Conservation (phyloP, 2,888 invertebrate species). For the Tetragnatha montana region DNA sequence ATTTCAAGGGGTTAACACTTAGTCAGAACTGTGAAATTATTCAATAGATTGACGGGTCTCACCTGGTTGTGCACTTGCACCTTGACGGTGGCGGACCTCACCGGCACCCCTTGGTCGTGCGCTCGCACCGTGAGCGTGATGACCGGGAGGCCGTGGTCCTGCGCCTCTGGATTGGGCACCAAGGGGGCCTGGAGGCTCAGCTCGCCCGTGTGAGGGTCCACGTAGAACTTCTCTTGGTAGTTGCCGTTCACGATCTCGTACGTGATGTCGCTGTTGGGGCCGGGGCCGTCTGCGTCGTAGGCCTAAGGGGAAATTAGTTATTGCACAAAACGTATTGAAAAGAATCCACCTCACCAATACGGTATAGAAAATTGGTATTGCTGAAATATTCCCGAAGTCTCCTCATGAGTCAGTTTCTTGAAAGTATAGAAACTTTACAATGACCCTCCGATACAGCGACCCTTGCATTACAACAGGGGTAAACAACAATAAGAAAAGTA, state of each 20-base stretch:
- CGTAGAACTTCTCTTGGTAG: constrained; percentile 75
- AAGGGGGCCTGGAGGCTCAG: constrained; percentile 73
- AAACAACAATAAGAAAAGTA: no score
- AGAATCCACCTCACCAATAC: no score
- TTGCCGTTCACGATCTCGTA: constrained; percentile 75
- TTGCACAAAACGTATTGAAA: neutral
- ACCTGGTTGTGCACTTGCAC: constrained; percentile 72
- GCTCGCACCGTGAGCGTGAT: constrained; percentile 72
- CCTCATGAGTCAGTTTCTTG: no score
- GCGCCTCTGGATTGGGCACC: constrained; percentile 39
- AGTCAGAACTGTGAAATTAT: no score
- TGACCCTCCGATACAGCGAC: no score
- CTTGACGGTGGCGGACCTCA: constrained; percentile 68
- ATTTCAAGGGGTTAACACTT: no score
- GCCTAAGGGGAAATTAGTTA: constrained; percentile 79
- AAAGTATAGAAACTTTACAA: no score
- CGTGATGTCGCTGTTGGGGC: constrained; percentile 75
- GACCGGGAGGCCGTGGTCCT: constrained; percentile 64
- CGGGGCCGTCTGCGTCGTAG: constrained; percentile 76
- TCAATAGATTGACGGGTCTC: no score
- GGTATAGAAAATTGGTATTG: no score
- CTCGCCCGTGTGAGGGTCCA: constrained; percentile 74
- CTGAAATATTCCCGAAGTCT: no score
- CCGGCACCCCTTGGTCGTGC: constrained; percentile 74
- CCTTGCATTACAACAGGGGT: no score